phyloP scores from a whole-genome alignment of 2,888 invertebrate species.

The Piscicola geometra region DNA sequence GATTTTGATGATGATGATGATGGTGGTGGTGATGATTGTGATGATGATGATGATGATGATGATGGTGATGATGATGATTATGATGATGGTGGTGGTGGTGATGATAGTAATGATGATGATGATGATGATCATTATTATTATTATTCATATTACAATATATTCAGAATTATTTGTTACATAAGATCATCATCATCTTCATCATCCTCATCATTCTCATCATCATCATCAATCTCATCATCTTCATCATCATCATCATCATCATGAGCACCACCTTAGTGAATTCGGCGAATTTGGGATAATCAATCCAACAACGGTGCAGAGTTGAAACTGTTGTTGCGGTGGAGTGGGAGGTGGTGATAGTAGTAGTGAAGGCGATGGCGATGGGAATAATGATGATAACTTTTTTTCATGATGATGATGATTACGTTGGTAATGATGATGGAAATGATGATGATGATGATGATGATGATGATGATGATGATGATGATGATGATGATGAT shows the following conservation, averaged over 20 bases:
- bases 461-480: slow-evolving; percentile 28
- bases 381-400: no score
- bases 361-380: no score
- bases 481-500: slow-evolving; percentile 25
- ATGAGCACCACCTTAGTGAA: not conserved
- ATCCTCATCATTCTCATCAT: slow-evolving; percentile 15
- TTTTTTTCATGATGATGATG: no score
- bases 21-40: not conserved
- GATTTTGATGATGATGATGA: no score
- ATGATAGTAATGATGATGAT: slow-evolving; percentile 13
- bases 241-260: not conserved
- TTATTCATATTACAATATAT: not conserved
- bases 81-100: slow-evolving; percentile 21
- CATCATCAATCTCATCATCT: not conserved
- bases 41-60: slow-evolving; percentile 13
- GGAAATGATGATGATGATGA: not conserved
- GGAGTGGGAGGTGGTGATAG: no score
- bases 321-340: no score
- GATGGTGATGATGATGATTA: slow-evolving; percentile 15
- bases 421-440: no score
- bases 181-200: not conserved
- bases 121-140: not conserved
- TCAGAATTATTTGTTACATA: no score
- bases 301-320: no score
- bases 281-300: no score